Percentiles rank a stretch among this genome's conserved stretches.
These are phyloP conservation scores for Platyscapa corneri DNA, from an alignment of 1,140 invertebrate species.

Conservation along the genomic window DNA sequence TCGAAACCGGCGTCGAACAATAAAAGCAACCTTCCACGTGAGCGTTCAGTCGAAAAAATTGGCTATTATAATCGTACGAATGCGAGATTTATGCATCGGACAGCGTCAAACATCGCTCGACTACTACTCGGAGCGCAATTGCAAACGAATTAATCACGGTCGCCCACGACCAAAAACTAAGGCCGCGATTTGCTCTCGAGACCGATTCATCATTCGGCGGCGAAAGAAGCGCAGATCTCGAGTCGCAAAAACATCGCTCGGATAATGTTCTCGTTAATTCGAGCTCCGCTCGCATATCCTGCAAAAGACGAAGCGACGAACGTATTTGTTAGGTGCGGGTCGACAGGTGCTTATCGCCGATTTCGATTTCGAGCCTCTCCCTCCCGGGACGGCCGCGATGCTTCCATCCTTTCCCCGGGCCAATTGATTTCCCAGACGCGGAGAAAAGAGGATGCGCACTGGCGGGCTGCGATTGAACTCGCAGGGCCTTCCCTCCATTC, in stretches of 20 bases:
- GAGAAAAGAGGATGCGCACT: neutral
- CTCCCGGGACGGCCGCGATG: neutral
- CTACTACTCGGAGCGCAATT: too few species aligned
- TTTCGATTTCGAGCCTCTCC: neutral
- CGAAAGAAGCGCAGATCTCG: neutral
- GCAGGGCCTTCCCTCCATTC: too few species aligned
- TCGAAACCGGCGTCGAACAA: too few species aligned
- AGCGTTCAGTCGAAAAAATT: neutral
- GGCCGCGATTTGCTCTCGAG: too few species aligned
- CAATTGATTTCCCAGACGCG: neutral
- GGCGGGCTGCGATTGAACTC: neutral
- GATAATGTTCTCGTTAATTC: neutral
- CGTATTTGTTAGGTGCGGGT: slow-evolving; percentile 60
- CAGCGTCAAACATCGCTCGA: too few species aligned
- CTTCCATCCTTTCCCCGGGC: neutral
- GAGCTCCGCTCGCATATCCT: too few species aligned
- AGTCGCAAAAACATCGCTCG: neutral
- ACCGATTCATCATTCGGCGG: neutral
- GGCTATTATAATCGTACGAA: neutral
- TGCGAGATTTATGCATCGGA: neutral
- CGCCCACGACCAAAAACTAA: too few species aligned
- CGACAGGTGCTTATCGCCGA: slow-evolving; percentile 55
- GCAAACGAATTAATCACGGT: too few species aligned
- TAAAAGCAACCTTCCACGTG: neutral
- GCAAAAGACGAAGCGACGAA: too few species aligned